Conservation (phyloP, 2,888 invertebrate species). For the Piscicola geometra region DNA sequence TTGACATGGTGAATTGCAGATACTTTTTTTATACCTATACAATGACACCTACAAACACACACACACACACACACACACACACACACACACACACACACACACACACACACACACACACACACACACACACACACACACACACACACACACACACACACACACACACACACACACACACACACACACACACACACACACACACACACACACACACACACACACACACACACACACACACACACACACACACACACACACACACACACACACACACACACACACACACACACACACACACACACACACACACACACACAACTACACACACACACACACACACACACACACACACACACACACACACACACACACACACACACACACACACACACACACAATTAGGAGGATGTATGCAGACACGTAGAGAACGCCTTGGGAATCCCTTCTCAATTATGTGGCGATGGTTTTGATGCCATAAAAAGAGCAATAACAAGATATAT, state of each 20-base stretch:
- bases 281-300: constrained; percentile 39
- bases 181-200: constrained; percentile 24
- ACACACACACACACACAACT: constrained; percentile 33
- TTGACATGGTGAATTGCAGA: background rate
- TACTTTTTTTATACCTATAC: background rate
- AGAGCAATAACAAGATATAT: too few species aligned
- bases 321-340: constrained; percentile 36
- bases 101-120: background rate
- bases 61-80: constrained; percentile 28
- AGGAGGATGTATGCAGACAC: too few species aligned
- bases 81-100: constrained; percentile 23
- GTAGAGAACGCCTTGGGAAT: too few species aligned
- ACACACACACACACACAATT: constrained; percentile 8
- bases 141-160: constrained; percentile 21
- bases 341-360: constrained; percentile 37
- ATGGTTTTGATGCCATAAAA: too few species aligned
- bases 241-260: constrained; percentile 34
- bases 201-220: constrained; percentile 26
- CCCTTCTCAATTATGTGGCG: too few species aligned
- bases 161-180: constrained; percentile 23
- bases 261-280: constrained; percentile 36
- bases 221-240: constrained; percentile 30
- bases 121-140: constrained; percentile 27
- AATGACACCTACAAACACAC: constrained; percentile 2
- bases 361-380: constrained; percentile 27